A percentile compares a stretch with the other conserved stretches of the same genome.
phyloP scores from a whole-genome alignment of 2,888 invertebrate species.

The Hybos culiciformis region DNA sequence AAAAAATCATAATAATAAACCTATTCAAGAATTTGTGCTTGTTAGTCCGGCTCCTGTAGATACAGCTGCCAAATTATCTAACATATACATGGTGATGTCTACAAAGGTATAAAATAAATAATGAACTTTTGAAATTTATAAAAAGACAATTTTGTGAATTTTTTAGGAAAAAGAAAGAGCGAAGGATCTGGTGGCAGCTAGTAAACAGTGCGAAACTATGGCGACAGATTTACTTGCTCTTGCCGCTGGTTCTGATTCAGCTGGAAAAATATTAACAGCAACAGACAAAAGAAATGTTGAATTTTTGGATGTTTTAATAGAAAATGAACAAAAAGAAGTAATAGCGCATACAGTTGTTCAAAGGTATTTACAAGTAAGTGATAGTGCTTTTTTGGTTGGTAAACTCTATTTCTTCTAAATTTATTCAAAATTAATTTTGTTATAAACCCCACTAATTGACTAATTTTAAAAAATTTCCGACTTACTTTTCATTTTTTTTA shows the following conservation, averaged over 20 bases:
- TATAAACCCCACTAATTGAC: too few relatives aligned
- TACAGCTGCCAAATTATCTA: constrained; percentile 93
- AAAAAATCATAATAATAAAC: constrained; percentile 88
- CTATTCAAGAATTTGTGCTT: constrained; percentile 93
- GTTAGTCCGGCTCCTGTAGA: constrained; percentile 99
- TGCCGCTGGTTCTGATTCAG: constrained; percentile 87
- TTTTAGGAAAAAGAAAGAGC: constrained; percentile 88
- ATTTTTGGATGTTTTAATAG: constrained; percentile 91
- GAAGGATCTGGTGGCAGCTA: constrained; percentile 88
- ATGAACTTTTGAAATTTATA: background rate
- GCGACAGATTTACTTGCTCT: constrained; percentile 90
- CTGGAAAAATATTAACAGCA: constrained; percentile 86
- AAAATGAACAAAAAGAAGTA: constrained; percentile 96
- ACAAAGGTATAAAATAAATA: constrained; percentile 48
- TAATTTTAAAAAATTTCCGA: background rate
- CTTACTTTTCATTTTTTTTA: background rate
- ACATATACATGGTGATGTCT: constrained; percentile 75
- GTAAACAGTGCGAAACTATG: constrained; percentile 94
- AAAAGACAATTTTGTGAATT: background rate
- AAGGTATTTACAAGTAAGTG: constrained; percentile 81
- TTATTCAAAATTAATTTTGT: background rate
- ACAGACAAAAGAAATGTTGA: constrained; percentile 89
- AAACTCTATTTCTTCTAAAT: too few relatives aligned
- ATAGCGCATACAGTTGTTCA: constrained; percentile 96
- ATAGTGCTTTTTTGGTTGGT: too few relatives aligned